Evolutionary conservation across 2,797 vertebrate genomes (phyloP).

Genomic region (Paratrypauchen microcephalus): DNA sequence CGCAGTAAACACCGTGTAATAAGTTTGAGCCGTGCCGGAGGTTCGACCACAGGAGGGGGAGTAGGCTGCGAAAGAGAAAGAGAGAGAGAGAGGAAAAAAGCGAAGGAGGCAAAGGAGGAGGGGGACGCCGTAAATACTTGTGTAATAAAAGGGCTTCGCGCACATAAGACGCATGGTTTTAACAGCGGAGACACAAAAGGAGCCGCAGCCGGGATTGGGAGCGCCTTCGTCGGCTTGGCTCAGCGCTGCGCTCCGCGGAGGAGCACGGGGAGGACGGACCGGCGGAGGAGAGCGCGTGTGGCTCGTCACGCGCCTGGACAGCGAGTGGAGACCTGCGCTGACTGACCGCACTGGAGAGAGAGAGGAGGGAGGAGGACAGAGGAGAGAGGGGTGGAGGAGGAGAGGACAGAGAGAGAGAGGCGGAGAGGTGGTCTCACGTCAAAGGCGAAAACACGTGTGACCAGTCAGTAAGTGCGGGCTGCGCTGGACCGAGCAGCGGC

Average conservation of each 20-base stretch:
- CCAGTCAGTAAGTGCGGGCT: constrained; percentile 78
- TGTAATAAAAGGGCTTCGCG: constrained; percentile 77
- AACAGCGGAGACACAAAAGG: constrained; percentile 50
- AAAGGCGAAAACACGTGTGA: constrained; percentile 71
- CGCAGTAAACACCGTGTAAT: constrained; percentile 71
- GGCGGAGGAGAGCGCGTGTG: constrained; percentile 21
- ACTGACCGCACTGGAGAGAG: constrained; percentile 66
- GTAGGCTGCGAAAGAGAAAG: constrained; percentile 36
- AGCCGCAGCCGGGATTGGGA: constrained; percentile 28
- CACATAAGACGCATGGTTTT: constrained; percentile 74
- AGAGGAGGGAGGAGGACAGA: constrained; percentile 27
- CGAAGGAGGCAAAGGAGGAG: constrained; percentile 49
- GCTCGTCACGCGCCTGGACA: not conserved
- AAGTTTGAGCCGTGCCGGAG: constrained; percentile 80
- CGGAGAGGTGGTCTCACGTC: constrained; percentile 71
- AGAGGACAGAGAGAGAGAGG: constrained; percentile 38
- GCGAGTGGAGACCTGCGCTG: constrained; percentile 42
- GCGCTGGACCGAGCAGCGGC: constrained; percentile 51
- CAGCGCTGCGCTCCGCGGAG: constrained; percentile 42
- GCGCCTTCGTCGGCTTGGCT: not conserved
- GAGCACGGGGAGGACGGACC: constrained; percentile 19
- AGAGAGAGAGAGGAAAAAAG: constrained; percentile 32
- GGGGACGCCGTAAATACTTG: constrained; percentile 78
- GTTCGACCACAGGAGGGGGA: constrained; percentile 61
- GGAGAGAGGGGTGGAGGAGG: constrained; percentile 31